Evolutionary conservation across 2,888 invertebrate genomes (phyloP).

Genomic region (Galerucella calmariensis): DNA sequence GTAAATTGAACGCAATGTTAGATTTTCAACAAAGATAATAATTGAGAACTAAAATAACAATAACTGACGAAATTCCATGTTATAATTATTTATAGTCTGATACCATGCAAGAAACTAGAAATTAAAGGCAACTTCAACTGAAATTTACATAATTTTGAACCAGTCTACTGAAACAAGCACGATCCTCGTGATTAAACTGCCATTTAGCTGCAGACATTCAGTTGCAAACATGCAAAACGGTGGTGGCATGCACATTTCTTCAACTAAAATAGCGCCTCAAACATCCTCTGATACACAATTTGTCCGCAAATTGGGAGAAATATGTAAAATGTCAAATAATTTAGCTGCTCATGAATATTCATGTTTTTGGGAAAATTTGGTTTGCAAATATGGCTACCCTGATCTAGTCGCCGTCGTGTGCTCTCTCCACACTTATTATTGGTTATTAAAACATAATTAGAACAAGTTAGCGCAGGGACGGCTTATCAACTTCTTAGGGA

Average conservation of each 20-base stretch:
- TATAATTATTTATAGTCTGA: not conserved
- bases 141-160: constrained; percentile 15
- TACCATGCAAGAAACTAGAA: not conserved
- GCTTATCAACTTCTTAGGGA: too few species aligned
- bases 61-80: not conserved
- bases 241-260: constrained; percentile 15
- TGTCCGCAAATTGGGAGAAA: constrained; percentile 44
- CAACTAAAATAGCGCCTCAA: constrained; percentile 9
- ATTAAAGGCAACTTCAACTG: not conserved
- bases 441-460: constrained; percentile 59
- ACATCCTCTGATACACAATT: constrained; percentile 24
- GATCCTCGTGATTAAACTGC: constrained; percentile 19
- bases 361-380: constrained; percentile 52
- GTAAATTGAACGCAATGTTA: too few species aligned
- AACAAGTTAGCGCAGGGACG: constrained; percentile 6
- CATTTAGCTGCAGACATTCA: constrained; percentile 20
- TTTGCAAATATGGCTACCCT: constrained; percentile 55
- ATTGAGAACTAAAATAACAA: too few species aligned
- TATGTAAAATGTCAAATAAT: constrained; percentile 59
- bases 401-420: constrained; percentile 38
- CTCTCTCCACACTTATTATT: constrained; percentile 55
- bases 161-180: constrained; percentile 9
- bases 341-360: constrained; percentile 58
- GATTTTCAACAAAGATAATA: too few species aligned
- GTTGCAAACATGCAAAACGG: constrained; percentile 30